Conservation (phyloP, 2,888 invertebrate genomes). For the Drosophila meridiana region DNA sequence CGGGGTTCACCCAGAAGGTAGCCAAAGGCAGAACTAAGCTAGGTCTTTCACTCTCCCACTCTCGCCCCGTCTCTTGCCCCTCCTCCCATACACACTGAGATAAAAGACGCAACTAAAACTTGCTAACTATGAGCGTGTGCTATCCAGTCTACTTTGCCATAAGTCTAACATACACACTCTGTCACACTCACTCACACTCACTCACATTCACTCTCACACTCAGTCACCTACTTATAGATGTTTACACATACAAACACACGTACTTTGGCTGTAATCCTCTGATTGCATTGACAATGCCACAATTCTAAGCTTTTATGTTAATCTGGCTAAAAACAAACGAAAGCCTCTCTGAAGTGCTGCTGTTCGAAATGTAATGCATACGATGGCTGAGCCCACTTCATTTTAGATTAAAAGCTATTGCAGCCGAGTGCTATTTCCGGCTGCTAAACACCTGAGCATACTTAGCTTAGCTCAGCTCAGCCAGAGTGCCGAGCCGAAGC, state of each 20-base stretch:
- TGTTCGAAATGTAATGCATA: not conserved
- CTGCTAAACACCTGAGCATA: constrained; percentile 16
- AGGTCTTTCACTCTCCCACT: not conserved
- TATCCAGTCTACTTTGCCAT: not conserved
- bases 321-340: not conserved
- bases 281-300: constrained; percentile 15
- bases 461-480: not conserved
- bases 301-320: constrained; percentile 15
- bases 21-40: constrained; percentile 1
- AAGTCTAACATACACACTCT: not conserved
- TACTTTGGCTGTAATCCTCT: constrained; percentile 2
- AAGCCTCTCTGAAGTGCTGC: not conserved
- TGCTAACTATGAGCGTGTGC: constrained; percentile 26
- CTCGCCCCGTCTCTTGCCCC: not conserved
- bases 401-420: constrained; percentile 11
- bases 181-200: not conserved
- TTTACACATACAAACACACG: not conserved
- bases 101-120: constrained; percentile 10
- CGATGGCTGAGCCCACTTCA: not conserved
- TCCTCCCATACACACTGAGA: not conserved
- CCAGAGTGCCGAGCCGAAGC: too few relatives aligned
- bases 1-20: not conserved
- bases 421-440: constrained; percentile 16
- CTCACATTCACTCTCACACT: not conserved
- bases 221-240: constrained; percentile 1